Percentiles rank a stretch among this genome's conserved stretches.
These are phyloP conservation scores for Dione vanillae DNA, from an alignment of 2,888 invertebrate species.

Conservation along the genomic window DNA sequence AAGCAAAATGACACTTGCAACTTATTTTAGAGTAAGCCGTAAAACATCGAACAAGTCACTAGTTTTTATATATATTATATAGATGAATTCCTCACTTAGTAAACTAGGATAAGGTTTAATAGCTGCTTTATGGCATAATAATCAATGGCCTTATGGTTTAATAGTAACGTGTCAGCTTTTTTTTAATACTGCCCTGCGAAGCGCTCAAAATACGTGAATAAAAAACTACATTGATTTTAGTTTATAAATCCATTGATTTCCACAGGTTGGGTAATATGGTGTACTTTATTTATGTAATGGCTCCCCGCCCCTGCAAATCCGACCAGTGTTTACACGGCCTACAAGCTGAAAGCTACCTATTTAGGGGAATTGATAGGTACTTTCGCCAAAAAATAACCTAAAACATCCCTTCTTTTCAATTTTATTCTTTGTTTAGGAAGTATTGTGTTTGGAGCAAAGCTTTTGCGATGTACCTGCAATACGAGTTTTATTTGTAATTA, in stretches of 20 bases:
- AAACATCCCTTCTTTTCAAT: conserved; percentile 11
- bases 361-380: conserved; percentile 34
- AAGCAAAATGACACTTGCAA: no score
- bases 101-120: no score
- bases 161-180: no score
- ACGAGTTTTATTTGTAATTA: no score
- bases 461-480: not conserved
- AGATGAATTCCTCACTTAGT: no score
- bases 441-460: not conserved
- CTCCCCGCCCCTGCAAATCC: conserved; percentile 32
- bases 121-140: no score
- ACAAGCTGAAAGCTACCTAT: conserved; percentile 38
- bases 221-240: not conserved
- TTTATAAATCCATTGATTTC: conserved; percentile 1
- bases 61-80: no score
- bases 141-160: no score
- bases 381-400: conserved; percentile 13
- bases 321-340: conserved; percentile 39
- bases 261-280: conserved; percentile 8
- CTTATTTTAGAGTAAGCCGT: no score
- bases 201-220: no score
- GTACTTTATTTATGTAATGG: conserved; percentile 21
- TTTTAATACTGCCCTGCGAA: no score
- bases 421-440: not conserved
- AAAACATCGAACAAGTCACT: no score